Percentiles rank a stretch among this genome's conserved stretches.
phyloP scores from a whole-genome alignment of 2,113 vertebrate species.

The Callopanchax toddi region DNA sequence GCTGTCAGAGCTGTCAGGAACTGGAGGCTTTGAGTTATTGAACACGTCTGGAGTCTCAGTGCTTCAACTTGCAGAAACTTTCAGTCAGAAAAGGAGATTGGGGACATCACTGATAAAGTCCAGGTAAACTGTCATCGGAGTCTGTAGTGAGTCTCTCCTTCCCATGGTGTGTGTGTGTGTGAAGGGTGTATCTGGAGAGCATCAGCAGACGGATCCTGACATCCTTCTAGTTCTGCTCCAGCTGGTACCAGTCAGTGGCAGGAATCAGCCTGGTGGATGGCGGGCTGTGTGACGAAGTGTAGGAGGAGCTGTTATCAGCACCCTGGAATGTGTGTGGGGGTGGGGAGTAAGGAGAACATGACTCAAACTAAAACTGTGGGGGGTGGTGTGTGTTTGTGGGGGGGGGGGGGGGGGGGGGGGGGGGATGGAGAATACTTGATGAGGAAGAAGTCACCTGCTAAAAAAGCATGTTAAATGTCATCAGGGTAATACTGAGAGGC shows the following conservation, averaged over 20 bases:
- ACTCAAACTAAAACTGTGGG: not conserved
- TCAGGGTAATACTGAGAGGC: too few species aligned
- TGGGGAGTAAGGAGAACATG: constrained; percentile 27
- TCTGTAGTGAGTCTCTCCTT: too few species aligned
- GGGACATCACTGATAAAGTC: too few species aligned
- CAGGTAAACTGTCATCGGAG: too few species aligned
- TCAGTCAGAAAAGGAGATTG: too few species aligned
- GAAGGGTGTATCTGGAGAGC: constrained; percentile 29
- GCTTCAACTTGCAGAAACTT: too few species aligned
- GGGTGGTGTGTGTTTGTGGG: fast-evolving
- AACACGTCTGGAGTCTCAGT: too few species aligned
- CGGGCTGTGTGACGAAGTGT: constrained; percentile 7
- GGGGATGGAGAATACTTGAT: constrained; percentile 3
- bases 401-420: too few species aligned
- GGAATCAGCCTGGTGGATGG: constrained; percentile 38
- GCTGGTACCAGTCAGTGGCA: constrained; percentile 64
- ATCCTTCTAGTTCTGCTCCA: constrained; percentile 48
- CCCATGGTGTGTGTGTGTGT: too few species aligned
- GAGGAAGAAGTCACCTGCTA: not conserved
- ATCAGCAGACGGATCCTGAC: constrained; percentile 19
- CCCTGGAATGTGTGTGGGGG: constrained; percentile 69
- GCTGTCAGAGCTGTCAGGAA: too few species aligned
- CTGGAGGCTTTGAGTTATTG: too few species aligned
- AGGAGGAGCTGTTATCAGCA: constrained; percentile 60
- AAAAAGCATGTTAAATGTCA: too few species aligned